phyloP scores from a whole-genome alignment of 2,113 vertebrate genomes.

The Pluvialis apricaria region DNA sequence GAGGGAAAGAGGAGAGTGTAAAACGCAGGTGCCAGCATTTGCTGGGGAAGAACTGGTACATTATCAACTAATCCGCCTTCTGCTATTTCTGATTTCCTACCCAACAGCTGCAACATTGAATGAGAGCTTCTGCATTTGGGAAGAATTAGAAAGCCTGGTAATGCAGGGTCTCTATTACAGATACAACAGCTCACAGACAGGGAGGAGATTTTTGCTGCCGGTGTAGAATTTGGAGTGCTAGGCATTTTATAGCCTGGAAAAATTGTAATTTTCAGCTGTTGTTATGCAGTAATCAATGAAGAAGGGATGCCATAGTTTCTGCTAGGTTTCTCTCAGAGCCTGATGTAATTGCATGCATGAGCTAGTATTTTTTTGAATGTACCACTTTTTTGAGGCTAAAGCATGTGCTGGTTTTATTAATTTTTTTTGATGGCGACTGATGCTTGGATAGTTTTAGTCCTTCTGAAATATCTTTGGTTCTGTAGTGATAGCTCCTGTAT shows the following conservation, averaged over 20 bases:
- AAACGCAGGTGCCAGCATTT: constrained; percentile 71
- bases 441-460: not conserved
- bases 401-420: not conserved
- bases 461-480: not conserved
- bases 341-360: not conserved
- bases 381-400: not conserved
- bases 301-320: constrained; percentile 26
- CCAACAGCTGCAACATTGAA: constrained; percentile 69
- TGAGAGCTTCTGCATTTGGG: constrained; percentile 69
- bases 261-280: constrained; percentile 59
- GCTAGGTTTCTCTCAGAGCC: constrained; percentile 10
- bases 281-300: constrained; percentile 38
- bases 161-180: constrained; percentile 56
- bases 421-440: not conserved
- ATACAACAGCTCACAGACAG: constrained; percentile 55
- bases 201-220: constrained; percentile 55
- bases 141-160: constrained; percentile 65
- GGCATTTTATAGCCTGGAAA: constrained; percentile 60
- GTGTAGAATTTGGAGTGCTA: constrained; percentile 53
- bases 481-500: not conserved
- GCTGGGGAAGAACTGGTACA: constrained; percentile 70
- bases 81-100: constrained; percentile 74
- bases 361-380: not conserved
- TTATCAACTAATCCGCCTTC: constrained; percentile 72
- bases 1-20: constrained; percentile 55